Conservation (phyloP, 2,888 invertebrate genomes). For the Cecidostiba fungosa region DNA sequence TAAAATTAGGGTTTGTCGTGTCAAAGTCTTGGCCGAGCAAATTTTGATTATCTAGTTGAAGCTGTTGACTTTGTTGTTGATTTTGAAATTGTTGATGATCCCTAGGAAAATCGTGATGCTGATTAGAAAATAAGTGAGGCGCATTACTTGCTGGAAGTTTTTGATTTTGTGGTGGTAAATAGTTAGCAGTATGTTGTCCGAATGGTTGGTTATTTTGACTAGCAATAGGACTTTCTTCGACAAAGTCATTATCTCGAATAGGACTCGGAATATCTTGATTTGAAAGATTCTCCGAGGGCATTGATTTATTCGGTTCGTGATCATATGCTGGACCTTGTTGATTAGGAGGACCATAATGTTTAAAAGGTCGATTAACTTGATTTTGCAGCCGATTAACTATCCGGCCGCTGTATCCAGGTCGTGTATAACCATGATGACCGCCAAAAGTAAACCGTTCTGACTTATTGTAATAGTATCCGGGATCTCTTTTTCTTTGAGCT, state of each 20-base stretch:
- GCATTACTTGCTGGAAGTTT: slow-evolving; percentile 70
- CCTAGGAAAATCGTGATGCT: slow-evolving; percentile 53
- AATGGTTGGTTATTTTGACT: slow-evolving; percentile 77
- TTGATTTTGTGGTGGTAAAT: slow-evolving; percentile 77
- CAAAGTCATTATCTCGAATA: slow-evolving; percentile 70
- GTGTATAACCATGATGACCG: slow-evolving; percentile 8
- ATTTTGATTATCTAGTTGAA: slow-evolving; percentile 49
- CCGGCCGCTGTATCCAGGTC: slow-evolving; percentile 67
- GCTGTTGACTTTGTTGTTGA: slow-evolving; percentile 41
- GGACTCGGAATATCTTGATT: slow-evolving; percentile 72
- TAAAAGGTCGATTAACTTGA: slow-evolving; percentile 72
- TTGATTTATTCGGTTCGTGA: slow-evolving; percentile 60
- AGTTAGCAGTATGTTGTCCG: slow-evolving; percentile 74
- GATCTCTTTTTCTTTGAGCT: slow-evolving; percentile 73
- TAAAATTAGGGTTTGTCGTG: slow-evolving; percentile 63
- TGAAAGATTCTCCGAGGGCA: slow-evolving; percentile 53
- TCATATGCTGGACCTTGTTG: slow-evolving; percentile 65
- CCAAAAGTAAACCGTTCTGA: slow-evolving; percentile 64
- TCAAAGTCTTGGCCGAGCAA: slow-evolving; percentile 22
- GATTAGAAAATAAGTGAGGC: slow-evolving; percentile 52
- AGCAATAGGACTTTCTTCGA: slow-evolving; percentile 73
- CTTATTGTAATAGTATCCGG: slow-evolving; percentile 72
- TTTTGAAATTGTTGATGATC: slow-evolving; percentile 22
- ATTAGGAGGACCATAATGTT: slow-evolving; percentile 74
- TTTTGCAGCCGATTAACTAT: slow-evolving; percentile 68